Percentiles rank a stretch among this genome's conserved stretches.
Conservation (phyloP, 2,113 vertebrate species). For the Ciconia maguari region DNA sequence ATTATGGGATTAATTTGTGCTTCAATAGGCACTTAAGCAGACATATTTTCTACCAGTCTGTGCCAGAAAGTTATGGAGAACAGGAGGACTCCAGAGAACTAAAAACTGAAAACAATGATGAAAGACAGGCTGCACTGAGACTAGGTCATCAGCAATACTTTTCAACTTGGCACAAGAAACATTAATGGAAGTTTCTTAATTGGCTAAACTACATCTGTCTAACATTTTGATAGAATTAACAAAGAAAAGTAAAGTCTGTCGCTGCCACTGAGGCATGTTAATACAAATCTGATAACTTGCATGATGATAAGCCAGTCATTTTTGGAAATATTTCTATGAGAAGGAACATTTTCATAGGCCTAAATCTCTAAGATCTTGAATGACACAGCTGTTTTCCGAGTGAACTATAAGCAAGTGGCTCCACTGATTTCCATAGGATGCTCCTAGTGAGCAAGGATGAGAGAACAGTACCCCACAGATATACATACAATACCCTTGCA, state of each 20-base stretch:
- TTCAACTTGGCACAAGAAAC: slow-evolving; percentile 14
- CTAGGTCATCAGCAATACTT: neutral
- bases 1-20: no score
- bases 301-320: neutral
- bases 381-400: neutral
- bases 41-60: neutral
- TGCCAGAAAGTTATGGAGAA: neutral
- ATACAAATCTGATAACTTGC: neutral
- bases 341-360: neutral
- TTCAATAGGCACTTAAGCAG: neutral
- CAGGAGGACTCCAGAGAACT: neutral
- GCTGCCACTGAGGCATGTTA: neutral
- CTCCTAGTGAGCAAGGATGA: neutral
- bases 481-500: neutral
- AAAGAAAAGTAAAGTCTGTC: neutral
- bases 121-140: neutral
- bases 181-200: slow-evolving; percentile 23
- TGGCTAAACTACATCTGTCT: slow-evolving; percentile 27
- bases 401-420: neutral
- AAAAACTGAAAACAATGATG: neutral
- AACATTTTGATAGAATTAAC: slow-evolving; percentile 22
- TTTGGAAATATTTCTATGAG: neutral
- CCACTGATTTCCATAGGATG: neutral
- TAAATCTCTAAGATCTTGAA: neutral
- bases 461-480: neutral